Base-by-base conservation (phyloP, 2,888 invertebrate genomes). In the Ectemnius cavifrons region DNA sequence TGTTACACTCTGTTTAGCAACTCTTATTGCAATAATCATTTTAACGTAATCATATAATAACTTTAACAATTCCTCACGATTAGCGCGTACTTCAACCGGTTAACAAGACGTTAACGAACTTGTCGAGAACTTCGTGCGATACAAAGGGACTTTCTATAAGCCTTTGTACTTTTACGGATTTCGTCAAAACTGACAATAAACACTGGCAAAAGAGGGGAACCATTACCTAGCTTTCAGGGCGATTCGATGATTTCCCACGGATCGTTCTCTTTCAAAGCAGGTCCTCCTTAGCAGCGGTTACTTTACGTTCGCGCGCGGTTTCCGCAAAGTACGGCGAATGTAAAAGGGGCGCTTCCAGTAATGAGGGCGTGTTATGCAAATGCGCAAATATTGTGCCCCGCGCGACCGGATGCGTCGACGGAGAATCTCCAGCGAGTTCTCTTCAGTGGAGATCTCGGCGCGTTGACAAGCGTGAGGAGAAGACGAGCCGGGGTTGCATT, bases 321-420 rank as follows among this genome's bases (percentile, higher is more conserved):
- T 52, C 72, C 52, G 52, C 5, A 16, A 16, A 52, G 14, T 14
- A 52, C 52, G 5, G 4, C 16, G 14, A 52, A 57, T 70, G 49
- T 20, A 61, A 52, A 58, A 57, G 45, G 57, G 23, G 23, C 47
- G 60, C 57, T 18, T 67, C 70, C 73, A 20, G 77, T 80, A 78
- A 82, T 71, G 78, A 82, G 78, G 75, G 78, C 80, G 71, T 78
- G 78, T 82, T 82, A 82, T 82, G 82, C 76, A 82, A 80, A 82
- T 82, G 59, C 2, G 0, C 23, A 68, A 52, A 72, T 75, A 77
- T 58, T 75, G 75, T 69, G 63, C 56, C 68, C 63, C 63, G 37
- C 66, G 57, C 59, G 46, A 70, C 73, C 57, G 65, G 71, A 63
- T 47, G 61, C 59, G 66, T 11, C 37, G 11, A 4, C 2, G 37